A percentile compares a stretch with the other conserved stretches of the same genome.
phyloP scores from a whole-genome alignment of 1,140 invertebrate genomes.

The Trachelipus rathkii region DNA sequence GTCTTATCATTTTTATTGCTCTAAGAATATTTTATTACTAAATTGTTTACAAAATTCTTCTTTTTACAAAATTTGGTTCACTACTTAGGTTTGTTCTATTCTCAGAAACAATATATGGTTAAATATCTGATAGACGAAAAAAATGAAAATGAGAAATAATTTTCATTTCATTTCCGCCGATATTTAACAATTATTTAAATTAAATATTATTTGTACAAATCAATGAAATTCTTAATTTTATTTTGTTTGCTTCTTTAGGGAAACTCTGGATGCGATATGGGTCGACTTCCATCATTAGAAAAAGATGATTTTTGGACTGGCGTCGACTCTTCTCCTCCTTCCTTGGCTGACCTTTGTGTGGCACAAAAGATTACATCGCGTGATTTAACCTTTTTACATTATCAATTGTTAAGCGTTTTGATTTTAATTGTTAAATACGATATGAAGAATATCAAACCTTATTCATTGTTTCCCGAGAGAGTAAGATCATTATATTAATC shows the following conservation, averaged over 20 bases:
- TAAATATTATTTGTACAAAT: too few relatives aligned
- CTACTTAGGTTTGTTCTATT: too few relatives aligned
- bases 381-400: slow-evolving; percentile 53
- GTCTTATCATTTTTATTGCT: too few relatives aligned
- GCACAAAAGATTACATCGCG: slow-evolving; percentile 53
- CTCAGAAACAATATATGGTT: too few relatives aligned
- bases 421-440: slow-evolving; percentile 52
- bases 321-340: slow-evolving; percentile 48
- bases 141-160: too few relatives aligned
- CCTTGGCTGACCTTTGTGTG: slow-evolving; percentile 53
- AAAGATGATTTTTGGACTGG: slow-evolving; percentile 52
- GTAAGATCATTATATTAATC: slow-evolving; percentile 46
- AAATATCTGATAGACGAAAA: too few relatives aligned
- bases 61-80: too few relatives aligned
- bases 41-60: too few relatives aligned
- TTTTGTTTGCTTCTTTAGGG: slow-evolving; percentile 14
- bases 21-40: too few relatives aligned
- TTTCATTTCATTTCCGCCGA: too few relatives aligned
- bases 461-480: slow-evolving; percentile 54
- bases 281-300: slow-evolving; percentile 52
- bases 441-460: slow-evolving; percentile 52
- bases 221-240: too few relatives aligned
- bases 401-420: slow-evolving; percentile 51
- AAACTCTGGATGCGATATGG: slow-evolving; percentile 41
- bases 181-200: too few relatives aligned